Base-by-base conservation (phyloP, 2,888 invertebrate species). In the Carterocephalus palaemon region DNA sequence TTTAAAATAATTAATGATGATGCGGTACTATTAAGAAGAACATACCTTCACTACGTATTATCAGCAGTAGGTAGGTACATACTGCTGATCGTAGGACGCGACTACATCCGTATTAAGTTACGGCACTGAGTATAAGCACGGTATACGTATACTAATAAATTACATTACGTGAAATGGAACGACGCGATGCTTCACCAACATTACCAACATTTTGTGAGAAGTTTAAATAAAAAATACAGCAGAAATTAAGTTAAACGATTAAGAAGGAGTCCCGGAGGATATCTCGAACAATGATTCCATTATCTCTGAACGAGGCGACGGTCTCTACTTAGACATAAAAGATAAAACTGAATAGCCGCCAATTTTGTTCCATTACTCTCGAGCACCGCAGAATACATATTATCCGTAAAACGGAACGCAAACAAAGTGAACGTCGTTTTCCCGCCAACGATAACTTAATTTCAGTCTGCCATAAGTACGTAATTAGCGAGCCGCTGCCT, bases 401-500 rank as follows among this genome's bases (percentile, higher is more conserved):
- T 81, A 80, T 80, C 81, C 77, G 81, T 83, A 81, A 84, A 83
- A 83, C 80, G 83, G 81, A 81, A 83, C 75, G 82, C 83, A 84
- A 84, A 85, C 83, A 85, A 84, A 84, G 81, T 78, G 82, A 82
- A 66, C 81, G 82, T 81, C 83, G 82, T 75, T 81, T 77, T 72
- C 76, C 77, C 73, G 77, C 77, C 79, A 75, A 76, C 85, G 83
- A 86, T 86, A 86, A 86, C 84, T 83, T 86, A 86, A 85, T 86
- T 85, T 84, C 84, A 76, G 84, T 77, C 83, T 77, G 81, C 85
- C 83, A 82, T 86, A 86, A 86, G 86, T 86, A 84, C 81, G 83
- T 86, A 85, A 85, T 86, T 86, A 86, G 86, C 85, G 83, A 74
- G 81, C 85, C 84, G 75, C 78, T 86, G 84, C 84, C 86, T 86